Evolutionary conservation across 2,113 vertebrate genomes (phyloP).

Genomic region (Recurvirostra avosetta): DNA sequence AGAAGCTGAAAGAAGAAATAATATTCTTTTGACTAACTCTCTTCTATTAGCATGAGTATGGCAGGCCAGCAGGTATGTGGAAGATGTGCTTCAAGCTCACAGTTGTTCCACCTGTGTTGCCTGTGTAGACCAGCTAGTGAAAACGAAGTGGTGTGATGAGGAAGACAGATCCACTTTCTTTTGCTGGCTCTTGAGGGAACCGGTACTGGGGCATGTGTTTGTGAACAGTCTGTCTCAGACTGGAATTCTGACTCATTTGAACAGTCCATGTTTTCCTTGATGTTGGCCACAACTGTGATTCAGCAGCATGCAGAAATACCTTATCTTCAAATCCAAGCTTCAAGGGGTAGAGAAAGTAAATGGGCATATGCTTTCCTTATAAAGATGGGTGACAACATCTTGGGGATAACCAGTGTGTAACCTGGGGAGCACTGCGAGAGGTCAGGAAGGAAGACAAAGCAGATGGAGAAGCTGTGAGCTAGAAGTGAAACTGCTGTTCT

Average conservation of each 20-base stretch:
- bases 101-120: not conserved
- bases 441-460: not conserved
- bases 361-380: not conserved
- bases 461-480: not conserved
- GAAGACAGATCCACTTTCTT: not conserved
- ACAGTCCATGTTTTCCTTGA: not conserved
- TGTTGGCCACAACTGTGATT: not conserved
- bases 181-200: not conserved
- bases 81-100: not conserved
- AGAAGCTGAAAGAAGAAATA: not conserved
- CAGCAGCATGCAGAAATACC: not conserved
- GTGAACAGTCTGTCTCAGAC: not conserved
- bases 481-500: not conserved
- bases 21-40: not conserved
- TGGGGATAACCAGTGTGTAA: not conserved
- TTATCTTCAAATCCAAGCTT: not conserved
- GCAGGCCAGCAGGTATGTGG: not conserved
- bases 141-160: not conserved
- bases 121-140: not conserved
- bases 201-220: not conserved
- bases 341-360: not conserved
- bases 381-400: not conserved
- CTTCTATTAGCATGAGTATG: not conserved
- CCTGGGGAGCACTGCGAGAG: too few relatives aligned
- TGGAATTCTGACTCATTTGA: not conserved